phyloP scores from a whole-genome alignment of 2,113 vertebrate genomes.

The Cryptoleucopteryx plumbea region DNA sequence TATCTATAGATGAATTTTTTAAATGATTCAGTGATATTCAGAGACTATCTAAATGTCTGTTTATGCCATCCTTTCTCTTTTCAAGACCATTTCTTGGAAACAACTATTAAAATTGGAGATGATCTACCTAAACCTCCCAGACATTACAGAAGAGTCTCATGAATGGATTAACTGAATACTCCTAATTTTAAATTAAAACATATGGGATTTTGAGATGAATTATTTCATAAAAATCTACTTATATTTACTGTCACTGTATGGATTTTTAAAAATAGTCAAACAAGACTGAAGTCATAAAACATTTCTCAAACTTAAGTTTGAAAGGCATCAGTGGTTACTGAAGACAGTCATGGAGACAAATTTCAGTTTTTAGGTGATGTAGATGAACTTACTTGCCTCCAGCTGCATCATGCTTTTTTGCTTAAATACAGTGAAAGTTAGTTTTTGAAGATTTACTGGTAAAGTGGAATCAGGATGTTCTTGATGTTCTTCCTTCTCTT shows the following conservation, averaged over 20 bases:
- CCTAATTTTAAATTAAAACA: not conserved
- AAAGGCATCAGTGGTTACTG: not conserved
- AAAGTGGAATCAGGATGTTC: not conserved
- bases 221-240: not conserved
- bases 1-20: not conserved
- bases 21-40: not conserved
- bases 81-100: not conserved
- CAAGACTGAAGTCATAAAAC: not conserved
- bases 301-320: not conserved
- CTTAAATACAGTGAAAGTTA: not conserved
- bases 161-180: not conserved
- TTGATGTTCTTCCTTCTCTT: not conserved
- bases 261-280: not conserved
- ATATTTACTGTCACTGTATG: not conserved
- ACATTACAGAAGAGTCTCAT: not conserved
- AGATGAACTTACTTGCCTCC: not conserved
- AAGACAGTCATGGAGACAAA: not conserved
- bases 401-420: not conserved
- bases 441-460: not conserved
- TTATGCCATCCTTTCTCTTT: not conserved
- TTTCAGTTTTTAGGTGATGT: not conserved
- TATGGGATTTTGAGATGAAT: not conserved
- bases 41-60: not conserved
- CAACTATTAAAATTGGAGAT: not conserved
- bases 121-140: not conserved